Evolutionary conservation across 2,113 vertebrate species (phyloP), one percentile per base, ranked within the genome.

Genomic region (Perca schrenkii): DNA sequence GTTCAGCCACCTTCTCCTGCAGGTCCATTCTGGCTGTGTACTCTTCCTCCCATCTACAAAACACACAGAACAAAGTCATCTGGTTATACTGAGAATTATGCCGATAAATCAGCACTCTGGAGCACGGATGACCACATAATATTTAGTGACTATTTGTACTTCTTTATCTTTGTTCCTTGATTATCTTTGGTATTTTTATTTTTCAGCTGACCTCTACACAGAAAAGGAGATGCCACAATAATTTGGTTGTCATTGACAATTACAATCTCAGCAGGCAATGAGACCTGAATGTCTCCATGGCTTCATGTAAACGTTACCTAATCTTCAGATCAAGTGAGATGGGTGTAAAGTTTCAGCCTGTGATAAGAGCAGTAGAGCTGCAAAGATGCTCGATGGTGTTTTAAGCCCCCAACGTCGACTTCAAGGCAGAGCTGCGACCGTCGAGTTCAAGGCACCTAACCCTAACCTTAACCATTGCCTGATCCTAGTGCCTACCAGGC

Each of bases 21-120:
- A 95, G 87, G 36, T 95, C 94, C 89, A 93, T 63, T 16, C 94
- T 84, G 81, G 91, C 89, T 5, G 91, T 71, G 67, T 91, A 93
- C 77, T 95, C 94, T 1, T 94, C 93, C 89, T 94, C 93, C 94
- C 94, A 95, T 40, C 94, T 95, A 8, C 34, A 72, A 34, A 67
- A 67, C 53, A 84, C 28, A 87, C 12, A 1, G 0, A 46, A 12
- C 17, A 16, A 1, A 25, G 1, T 1, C 13, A 21, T 5, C 31
- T 25, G 13, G 13, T 63, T 4, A 40, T 4, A 1, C 17, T 25
- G 21, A 34, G 28, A 22, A 16, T n/a, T 2, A 21, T 1, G 0
- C 25, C 34, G 21, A 53, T 22, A 1, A 40, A 62, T 17, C 43
- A 43, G 19, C 25, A 12, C 10, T 34, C 31, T 69, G 49, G 0